Base-by-base conservation (phyloP, 2,888 invertebrate species). In the Ectobius pallidus region DNA sequence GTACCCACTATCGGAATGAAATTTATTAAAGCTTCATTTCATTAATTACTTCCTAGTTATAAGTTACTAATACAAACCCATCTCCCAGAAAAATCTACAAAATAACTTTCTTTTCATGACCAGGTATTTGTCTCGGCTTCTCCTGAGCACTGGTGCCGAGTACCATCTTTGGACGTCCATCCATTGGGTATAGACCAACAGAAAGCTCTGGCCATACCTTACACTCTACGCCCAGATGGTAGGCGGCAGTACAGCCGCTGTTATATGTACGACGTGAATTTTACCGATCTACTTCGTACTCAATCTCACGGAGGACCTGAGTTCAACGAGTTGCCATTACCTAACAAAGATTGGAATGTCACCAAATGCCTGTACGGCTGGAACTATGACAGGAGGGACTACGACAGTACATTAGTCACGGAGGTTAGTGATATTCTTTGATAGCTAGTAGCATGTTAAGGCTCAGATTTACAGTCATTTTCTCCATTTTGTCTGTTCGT, bases 111-210 rank as follows among this genome's bases (percentile, higher is more conserved):
- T n/a, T n/a, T n/a, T n/a, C n/a, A n/a, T n/a, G n/a, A n/a, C n/a
- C 11, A 34, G 34, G 89, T 90, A 61, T 91, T 91, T 81, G 88
- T 90, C 73, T 90, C 89, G 74, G 90, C 90, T n/a, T 87, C 88
- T 16, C 91, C 91, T 20, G 87, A 87, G 32, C 90, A 90, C 79
- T 90, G 90, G 88, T 91, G 91, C 78, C 84, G 86, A 0, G 85
- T 89, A 1, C 84, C 85, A 7, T 85, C 86, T 77, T 80, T 88
- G 55, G 83, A 86, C 49, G 81, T 82, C 61, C 80, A 85, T 70
- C 81, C 84, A 34, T 81, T 89, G 70, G 84, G 85, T 69, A 81
- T 85, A 20, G 85, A 84, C 1, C 80, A 86, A 74, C 80, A 87
- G 7, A 85, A 86, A 62, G 84, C 85, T 22, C 81, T 89, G 20